Conservation (phyloP, 2,888 invertebrate genomes). For the Zaprionus bogoriensis region DNA sequence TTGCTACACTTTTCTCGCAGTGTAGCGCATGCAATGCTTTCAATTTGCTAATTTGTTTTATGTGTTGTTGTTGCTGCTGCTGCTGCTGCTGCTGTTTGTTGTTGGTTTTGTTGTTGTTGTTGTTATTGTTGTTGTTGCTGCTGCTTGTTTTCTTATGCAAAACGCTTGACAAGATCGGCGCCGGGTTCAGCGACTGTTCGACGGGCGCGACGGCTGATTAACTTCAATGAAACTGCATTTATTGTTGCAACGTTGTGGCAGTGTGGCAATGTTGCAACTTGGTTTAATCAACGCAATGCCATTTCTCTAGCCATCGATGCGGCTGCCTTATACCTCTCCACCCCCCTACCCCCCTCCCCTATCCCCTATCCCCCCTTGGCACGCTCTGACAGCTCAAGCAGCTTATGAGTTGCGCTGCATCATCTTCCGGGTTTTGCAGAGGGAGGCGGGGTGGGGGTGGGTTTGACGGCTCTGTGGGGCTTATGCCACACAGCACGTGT, state of each 20-base stretch:
- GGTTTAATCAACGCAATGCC: slow-evolving; percentile 64
- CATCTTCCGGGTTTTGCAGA: slow-evolving; percentile 62
- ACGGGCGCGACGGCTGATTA: slow-evolving; percentile 56
- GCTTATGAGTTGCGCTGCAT: slow-evolving; percentile 41
- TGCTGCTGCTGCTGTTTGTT: slow-evolving; percentile 13
- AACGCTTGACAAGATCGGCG: slow-evolving; percentile 47
- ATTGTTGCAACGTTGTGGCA: slow-evolving; percentile 46
- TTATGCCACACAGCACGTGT: slow-evolving; percentile 51
- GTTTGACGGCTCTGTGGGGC: slow-evolving; percentile 1
- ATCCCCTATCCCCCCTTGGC: neutral
- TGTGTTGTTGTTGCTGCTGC: slow-evolving; percentile 12
- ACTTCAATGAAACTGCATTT: slow-evolving; percentile 76
- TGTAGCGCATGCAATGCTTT: slow-evolving; percentile 45
- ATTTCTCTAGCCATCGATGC: slow-evolving; percentile 37
- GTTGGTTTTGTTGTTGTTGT: slow-evolving; percentile 5
- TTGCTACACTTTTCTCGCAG: slow-evolving; percentile 3
- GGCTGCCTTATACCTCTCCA: no score
- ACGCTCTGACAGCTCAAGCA: slow-evolving; percentile 7
- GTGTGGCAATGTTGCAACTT: slow-evolving; percentile 47
- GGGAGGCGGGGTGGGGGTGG: neutral
- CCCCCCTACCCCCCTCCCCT: neutral
- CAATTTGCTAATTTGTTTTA: slow-evolving; percentile 57
- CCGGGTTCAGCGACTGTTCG: slow-evolving; percentile 50
- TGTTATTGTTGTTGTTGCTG: slow-evolving; percentile 5
- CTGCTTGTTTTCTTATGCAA: slow-evolving; percentile 42